Percentiles rank a stretch among this genome's conserved stretches.
These are phyloP conservation scores for Halcyon chelicuti DNA, from an alignment of 2,797 vertebrate genomes.

Conservation along the genomic window DNA sequence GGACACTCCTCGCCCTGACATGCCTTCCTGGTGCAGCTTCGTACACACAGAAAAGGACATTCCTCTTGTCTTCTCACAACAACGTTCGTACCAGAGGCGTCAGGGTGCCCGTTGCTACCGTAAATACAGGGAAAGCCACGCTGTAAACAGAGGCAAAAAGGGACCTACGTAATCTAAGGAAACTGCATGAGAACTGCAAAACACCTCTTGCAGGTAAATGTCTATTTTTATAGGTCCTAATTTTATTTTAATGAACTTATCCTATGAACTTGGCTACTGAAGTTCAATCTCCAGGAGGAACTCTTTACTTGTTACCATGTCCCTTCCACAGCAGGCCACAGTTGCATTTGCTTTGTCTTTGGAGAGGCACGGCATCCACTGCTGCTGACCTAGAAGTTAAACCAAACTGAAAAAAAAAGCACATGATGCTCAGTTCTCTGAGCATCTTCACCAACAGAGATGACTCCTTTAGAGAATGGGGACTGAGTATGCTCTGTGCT, in stretches of 20 bases:
- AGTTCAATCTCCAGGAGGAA: neutral
- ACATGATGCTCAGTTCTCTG: neutral
- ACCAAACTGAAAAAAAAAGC: neutral
- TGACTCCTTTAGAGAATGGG: neutral
- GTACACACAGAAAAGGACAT: accelerated
- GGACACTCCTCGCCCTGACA: accelerated
- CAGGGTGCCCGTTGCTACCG: accelerated
- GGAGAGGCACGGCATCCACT: neutral
- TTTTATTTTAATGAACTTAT: neutral
- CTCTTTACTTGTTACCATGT: neutral
- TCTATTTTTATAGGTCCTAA: neutral
- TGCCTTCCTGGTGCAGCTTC: accelerated
- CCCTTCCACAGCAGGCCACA: accelerated
- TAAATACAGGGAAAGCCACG: neutral
- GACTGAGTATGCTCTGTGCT: neutral
- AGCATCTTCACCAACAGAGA: neutral
- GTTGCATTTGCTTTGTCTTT: neutral
- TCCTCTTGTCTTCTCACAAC: accelerated
- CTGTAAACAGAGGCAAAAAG: neutral
- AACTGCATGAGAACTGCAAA: neutral
- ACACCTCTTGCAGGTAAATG: neutral
- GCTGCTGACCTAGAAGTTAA: neutral
- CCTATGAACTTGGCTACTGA: neutral
- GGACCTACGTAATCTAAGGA: neutral
- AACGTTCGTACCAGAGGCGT: accelerated